Conservation (phyloP, 2,797 vertebrate genomes). For the Hemitrygon akajei region DNA sequence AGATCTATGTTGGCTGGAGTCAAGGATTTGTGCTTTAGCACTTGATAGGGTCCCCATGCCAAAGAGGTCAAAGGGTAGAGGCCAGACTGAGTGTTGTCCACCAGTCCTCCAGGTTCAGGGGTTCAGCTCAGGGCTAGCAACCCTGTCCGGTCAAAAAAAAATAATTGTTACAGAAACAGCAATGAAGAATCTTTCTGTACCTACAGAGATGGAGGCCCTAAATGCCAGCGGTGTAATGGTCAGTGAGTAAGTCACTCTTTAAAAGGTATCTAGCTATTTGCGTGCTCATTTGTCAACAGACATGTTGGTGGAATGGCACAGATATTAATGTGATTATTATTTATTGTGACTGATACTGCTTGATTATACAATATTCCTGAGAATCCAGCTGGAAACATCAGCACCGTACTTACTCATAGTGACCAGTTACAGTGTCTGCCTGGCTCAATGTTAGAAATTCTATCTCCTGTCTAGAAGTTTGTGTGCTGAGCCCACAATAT, state of each 20-base stretch:
- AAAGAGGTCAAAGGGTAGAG: too few species aligned
- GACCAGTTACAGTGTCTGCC: not conserved
- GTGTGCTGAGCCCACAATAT: not conserved
- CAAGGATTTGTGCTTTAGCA: too few species aligned
- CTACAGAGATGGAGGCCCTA: too few species aligned
- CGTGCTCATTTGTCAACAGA: not conserved
- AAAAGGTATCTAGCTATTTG: not conserved
- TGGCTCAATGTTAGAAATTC: not conserved
- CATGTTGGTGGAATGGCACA: not conserved
- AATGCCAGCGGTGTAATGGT: too few species aligned
- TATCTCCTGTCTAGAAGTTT: not conserved
- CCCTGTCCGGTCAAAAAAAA: too few species aligned
- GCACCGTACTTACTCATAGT: not conserved
- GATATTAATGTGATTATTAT: not conserved
- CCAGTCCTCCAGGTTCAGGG: too few species aligned
- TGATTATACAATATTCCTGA: constrained; percentile 3
- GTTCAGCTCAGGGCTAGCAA: too few species aligned
- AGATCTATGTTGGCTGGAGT: too few species aligned
- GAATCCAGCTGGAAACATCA: not conserved
- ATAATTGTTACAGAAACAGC: too few species aligned
- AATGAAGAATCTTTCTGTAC: too few species aligned
- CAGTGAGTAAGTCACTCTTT: not conserved
- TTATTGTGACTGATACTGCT: not conserved
- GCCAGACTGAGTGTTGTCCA: too few species aligned
- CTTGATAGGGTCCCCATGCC: too few species aligned